Percentiles rank a stretch among this genome's conserved stretches.
phyloP scores from a whole-genome alignment of 2,797 vertebrate species.

The Gouania willdenowi region DNA sequence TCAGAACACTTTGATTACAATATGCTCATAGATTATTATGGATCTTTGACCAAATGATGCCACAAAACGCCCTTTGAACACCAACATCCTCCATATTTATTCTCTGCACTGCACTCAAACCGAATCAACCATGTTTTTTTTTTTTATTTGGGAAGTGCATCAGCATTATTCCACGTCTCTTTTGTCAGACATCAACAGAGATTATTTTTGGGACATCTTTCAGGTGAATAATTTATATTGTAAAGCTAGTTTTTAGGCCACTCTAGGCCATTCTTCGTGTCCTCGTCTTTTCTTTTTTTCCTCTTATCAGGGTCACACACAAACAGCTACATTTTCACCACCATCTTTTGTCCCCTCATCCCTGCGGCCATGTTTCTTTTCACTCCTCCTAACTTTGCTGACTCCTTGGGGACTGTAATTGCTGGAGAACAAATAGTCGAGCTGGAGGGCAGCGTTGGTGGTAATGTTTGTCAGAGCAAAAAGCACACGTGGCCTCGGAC shows the following conservation, averaged over 20 bases:
- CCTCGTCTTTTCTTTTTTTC: slow-evolving; percentile 6
- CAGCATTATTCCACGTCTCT: no score
- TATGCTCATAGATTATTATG: no score
- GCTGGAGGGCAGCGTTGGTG: slow-evolving; percentile 48
- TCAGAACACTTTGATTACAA: no score
- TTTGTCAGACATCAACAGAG: slow-evolving; percentile 3
- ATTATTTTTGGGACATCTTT: slow-evolving; percentile 5
- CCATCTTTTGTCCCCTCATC: neutral
- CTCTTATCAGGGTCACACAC: neutral
- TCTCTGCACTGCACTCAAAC: no score
- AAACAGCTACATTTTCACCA: neutral
- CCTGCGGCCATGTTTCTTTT: slow-evolving; percentile 12
- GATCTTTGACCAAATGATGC: no score
- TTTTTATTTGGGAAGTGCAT: no score
- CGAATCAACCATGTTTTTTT: no score
- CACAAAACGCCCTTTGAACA: no score
- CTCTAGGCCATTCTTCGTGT: slow-evolving; percentile 10
- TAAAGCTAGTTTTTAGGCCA: slow-evolving; percentile 20
- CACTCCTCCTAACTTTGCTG: neutral
- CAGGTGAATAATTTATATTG: slow-evolving; percentile 25
- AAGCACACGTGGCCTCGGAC: slow-evolving; percentile 46
- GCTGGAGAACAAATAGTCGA: slow-evolving; percentile 36
- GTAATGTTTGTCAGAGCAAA: slow-evolving; percentile 53
- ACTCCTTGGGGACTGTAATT: slow-evolving; percentile 30
- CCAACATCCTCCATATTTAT: no score